Evolutionary conservation across 2,113 vertebrate genomes (phyloP).

Genomic region (Pteropus alecto): DNA sequence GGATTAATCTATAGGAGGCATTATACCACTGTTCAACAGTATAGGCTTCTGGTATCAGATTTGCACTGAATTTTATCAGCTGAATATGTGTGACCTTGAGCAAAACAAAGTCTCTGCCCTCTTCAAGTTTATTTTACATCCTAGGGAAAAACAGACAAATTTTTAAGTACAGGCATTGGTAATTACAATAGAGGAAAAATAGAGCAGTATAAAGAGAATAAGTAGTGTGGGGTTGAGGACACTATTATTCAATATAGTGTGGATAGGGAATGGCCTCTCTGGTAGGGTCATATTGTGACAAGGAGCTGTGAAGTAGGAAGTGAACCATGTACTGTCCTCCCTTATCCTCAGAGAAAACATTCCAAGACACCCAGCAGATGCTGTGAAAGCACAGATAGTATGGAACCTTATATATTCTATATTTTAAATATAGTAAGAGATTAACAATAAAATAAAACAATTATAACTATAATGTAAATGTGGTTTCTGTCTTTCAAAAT

Average conservation of each 20-base stretch:
- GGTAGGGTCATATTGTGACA: neutral
- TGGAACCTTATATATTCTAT: neutral
- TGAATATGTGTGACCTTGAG: neutral
- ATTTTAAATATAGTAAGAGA: neutral
- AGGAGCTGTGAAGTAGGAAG: neutral
- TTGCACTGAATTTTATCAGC: neutral
- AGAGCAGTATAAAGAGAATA: neutral
- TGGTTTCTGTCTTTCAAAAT: neutral
- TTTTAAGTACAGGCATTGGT: neutral
- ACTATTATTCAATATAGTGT: neutral
- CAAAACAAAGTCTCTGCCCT: neutral
- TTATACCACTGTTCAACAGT: neutral
- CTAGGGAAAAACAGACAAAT: neutral
- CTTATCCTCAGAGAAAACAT: neutral
- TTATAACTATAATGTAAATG: neutral
- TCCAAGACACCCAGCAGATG: neutral
- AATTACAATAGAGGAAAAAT: neutral
- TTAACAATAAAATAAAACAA: neutral
- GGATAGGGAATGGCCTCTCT: neutral
- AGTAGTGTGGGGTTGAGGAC: neutral
- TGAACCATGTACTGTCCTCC: neutral
- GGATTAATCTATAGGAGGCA: neutral
- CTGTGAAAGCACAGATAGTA: neutral
- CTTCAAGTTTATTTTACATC: slow-evolving; percentile 19
- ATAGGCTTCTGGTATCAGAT: neutral